Conservation (phyloP, 2,113 vertebrate species). For the Oxygymnocypris stewartii region DNA sequence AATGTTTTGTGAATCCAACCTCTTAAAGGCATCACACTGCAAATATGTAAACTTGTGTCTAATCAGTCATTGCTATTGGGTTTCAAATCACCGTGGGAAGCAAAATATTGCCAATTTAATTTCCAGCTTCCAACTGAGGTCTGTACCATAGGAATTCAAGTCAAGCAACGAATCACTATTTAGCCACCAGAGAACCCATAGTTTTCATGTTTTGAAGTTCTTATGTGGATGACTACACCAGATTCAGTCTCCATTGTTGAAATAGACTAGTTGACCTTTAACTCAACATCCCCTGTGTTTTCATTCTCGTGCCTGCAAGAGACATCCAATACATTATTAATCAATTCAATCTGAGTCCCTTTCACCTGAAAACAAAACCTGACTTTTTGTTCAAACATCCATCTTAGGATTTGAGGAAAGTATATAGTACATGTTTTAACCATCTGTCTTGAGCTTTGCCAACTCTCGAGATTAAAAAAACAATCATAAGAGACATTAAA, state of each 20-base stretch:
- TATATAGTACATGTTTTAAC: neutral
- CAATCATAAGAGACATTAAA: slow-evolving; percentile 17
- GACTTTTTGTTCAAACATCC: slow-evolving; percentile 19
- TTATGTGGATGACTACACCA: slow-evolving; percentile 35
- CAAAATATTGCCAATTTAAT: neutral
- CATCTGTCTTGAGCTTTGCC: neutral
- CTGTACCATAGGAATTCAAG: neutral
- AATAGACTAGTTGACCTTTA: neutral
- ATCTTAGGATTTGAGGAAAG: slow-evolving; percentile 9
- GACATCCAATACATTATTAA: slow-evolving; percentile 49
- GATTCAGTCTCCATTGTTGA: slow-evolving; percentile 11
- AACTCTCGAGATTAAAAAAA: neutral
- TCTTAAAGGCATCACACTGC: neutral
- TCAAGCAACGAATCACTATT: neutral
- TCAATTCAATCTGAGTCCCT: slow-evolving; percentile 36
- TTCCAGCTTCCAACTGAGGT: neutral
- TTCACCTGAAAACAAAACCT: slow-evolving; percentile 40
- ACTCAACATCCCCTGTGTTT: slow-evolving; percentile 14
- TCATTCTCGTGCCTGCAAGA: slow-evolving; percentile 13
- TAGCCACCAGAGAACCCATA: neutral
- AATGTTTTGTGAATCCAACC: neutral
- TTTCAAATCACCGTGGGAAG: neutral
- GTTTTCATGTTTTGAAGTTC: slow-evolving; percentile 17
- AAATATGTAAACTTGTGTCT: neutral
- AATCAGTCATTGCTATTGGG: neutral